phyloP scores from a whole-genome alignment of 2,113 vertebrate genomes.

The Egretta garzetta region DNA sequence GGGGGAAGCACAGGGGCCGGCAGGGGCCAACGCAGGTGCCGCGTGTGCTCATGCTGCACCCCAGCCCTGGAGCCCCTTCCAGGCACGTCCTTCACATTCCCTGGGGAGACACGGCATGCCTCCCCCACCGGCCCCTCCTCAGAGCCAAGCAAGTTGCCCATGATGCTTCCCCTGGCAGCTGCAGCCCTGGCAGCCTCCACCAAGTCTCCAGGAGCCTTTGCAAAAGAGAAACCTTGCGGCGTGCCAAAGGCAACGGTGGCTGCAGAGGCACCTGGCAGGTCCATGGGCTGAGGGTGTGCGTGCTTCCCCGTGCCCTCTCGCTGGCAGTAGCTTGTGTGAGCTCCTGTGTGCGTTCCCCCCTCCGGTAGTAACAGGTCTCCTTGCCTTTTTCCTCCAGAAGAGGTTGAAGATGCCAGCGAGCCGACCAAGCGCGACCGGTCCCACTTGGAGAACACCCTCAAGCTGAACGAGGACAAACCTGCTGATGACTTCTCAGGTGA shows the following conservation, averaged over 20 bases:
- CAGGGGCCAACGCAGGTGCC: constrained; percentile 1
- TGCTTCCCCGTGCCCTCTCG: neutral
- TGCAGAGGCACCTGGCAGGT: accelerated
- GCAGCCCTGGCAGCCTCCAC: neutral
- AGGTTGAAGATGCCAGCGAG: constrained; percentile 78
- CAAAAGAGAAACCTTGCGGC: accelerated
- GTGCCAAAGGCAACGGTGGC: neutral
- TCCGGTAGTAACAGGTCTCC: neutral
- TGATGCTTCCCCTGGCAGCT: neutral
- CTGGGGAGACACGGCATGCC: accelerated
- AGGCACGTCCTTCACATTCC: constrained; percentile 7
- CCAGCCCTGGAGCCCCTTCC: neutral
- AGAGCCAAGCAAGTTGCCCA: neutral
- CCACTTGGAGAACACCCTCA: constrained; percentile 92
- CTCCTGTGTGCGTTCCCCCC: neutral
- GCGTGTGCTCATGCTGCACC: accelerated
- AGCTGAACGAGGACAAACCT: constrained; percentile 88
- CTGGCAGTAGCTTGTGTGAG: neutral
- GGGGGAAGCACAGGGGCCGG: neutral
- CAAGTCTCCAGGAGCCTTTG: neutral
- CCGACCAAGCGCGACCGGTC: constrained; percentile 85
- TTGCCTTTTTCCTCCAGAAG: constrained; percentile 76
- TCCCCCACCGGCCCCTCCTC: neutral
- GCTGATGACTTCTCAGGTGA: constrained; percentile 89
- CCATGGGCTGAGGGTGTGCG: accelerated